Evolutionary conservation across 2,113 vertebrate genomes (phyloP), one percentile per base, ranked within the genome.

Genomic region (Agelaius tricolor): DNA sequence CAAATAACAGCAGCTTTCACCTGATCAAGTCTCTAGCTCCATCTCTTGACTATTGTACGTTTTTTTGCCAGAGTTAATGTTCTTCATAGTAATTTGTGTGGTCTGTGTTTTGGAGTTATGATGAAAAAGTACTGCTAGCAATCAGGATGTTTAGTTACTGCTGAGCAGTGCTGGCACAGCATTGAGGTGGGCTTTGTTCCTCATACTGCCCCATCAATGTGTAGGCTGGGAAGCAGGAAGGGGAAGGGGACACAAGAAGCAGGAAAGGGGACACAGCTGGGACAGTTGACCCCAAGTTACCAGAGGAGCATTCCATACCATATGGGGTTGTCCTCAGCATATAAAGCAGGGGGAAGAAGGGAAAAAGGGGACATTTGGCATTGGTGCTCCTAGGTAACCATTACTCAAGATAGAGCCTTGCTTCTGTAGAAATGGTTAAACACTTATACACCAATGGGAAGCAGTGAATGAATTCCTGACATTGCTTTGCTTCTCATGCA

Each of bases 171-270:
- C 73, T 76, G 18, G 26, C 37, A 27, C 41, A 81, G 15, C 37
- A 23, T 0, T 1, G 2, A 79, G 11, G 19, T 11, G 1, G 7
- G 54, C 43, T 49, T 27, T 69, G 20, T 44, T 92, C 62, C 75
- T 88, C 41, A 33, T 3, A 1, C 26, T 10, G 7, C 52, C 24
- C 39, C 6, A 3, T 11, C 52, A 41, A 0, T 1, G 5, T 22
- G 30, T 10, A 37, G 49, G 28, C 57, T 85, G 46, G 26, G 49
- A 51, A 51, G 49, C 49, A 13, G 7, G 49, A 51, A 51, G 8
- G 49, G 49, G 24, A 51, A 51, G 24, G 49, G 49, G 49, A 15
- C 58, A 55, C 26, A 47, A 41, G n/a, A 13, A 55, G 26, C 4
- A 11, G 1, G 9, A 47, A 47, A 41, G 28, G 47, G 52, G 28